Percentiles rank a stretch among this genome's conserved stretches.
These are phyloP conservation scores for Calameuta idolon DNA, from an alignment of 2,888 invertebrate genomes.

Conservation along the genomic window DNA sequence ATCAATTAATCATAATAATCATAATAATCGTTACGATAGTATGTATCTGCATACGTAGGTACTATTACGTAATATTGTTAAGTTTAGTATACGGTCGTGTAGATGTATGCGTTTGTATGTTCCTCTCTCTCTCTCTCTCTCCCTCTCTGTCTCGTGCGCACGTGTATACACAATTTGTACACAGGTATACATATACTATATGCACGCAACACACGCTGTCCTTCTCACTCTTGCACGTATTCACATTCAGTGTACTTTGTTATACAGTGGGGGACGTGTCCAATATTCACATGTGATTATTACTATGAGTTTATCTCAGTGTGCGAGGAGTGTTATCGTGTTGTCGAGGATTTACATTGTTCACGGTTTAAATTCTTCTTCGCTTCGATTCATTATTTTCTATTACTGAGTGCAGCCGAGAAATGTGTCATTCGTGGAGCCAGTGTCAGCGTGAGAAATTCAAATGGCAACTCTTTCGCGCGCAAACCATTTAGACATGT, in stretches of 20 bases:
- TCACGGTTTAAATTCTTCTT: not conserved
- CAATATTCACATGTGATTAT: conserved; percentile 5
- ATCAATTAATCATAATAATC: conserved; percentile 24
- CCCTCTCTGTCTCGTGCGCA: not conserved
- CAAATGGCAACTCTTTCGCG: not conserved
- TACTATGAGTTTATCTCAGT: not conserved
- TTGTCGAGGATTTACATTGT: not conserved
- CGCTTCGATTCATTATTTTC: not conserved
- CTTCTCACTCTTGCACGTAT: not conserved
- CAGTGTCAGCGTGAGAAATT: conserved; percentile 1
- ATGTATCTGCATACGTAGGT: conserved; percentile 17
- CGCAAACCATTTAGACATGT: not conserved
- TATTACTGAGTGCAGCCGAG: conserved; percentile 1
- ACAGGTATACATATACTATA: not conserved
- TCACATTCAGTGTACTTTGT: not conserved
- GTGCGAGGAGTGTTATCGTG: not conserved
- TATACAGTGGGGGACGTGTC: not conserved
- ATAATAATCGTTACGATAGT: conserved; percentile 26
- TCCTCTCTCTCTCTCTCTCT: not conserved
- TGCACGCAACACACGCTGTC: not conserved
- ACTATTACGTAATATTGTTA: conserved; percentile 12
- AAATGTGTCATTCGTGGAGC: not conserved
- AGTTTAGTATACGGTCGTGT: conserved; percentile 17
- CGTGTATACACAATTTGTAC: conserved; percentile 1
- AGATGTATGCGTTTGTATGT: conserved; percentile 5